phyloP scores from a whole-genome alignment of 2,888 invertebrate species.

The Ormyrus rosae region DNA sequence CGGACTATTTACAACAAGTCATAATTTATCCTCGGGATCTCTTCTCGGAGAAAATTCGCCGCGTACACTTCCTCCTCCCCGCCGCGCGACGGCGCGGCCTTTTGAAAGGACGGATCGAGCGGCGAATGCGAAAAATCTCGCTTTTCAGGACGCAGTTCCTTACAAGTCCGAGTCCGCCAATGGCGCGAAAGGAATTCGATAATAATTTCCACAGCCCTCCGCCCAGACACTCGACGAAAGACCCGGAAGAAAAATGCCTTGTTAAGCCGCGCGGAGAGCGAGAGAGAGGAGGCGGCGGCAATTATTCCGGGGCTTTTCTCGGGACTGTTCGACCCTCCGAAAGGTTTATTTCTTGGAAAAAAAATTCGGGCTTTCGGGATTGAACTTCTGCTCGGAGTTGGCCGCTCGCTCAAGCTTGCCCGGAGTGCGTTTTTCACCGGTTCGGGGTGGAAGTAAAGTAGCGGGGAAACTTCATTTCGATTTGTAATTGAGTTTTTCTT shows the following conservation, averaged over 20 bases:
- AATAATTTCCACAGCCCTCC: conserved; percentile 37
- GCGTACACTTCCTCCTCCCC: conserved; percentile 1
- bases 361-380: too few species aligned
- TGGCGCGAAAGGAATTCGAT: conserved; percentile 49
- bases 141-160: neutral
- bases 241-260: neutral
- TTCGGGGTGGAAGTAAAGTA: neutral
- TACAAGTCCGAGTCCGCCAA: neutral
- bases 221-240: conserved; percentile 26
- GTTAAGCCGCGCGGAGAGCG: neutral
- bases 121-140: neutral
- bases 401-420: too few species aligned
- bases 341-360: too few species aligned
- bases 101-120: neutral
- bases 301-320: conserved; percentile 25
- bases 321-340: too few species aligned
- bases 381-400: neutral
- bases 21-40: conserved; percentile 29
- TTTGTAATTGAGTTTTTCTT: too few species aligned
- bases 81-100: neutral
- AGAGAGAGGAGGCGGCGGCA: neutral
- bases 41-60: neutral
- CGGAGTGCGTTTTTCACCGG: neutral
- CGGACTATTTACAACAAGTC: conserved; percentile 46
- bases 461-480: neutral